Evolutionary conservation across 2,797 vertebrate species (phyloP).

Genomic region (Sebastes cheni): DNA sequence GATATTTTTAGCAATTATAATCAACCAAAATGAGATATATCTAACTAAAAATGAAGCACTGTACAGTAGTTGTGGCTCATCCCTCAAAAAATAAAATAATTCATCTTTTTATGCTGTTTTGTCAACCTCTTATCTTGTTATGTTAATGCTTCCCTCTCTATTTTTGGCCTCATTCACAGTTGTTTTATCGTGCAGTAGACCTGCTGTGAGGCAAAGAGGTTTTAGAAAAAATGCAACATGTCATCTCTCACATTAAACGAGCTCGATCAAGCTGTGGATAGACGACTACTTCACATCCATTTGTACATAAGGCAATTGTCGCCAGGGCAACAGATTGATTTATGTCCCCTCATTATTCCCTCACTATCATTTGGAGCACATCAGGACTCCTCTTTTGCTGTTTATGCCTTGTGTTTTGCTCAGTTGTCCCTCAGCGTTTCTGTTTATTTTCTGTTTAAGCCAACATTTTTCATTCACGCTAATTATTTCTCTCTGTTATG

Average conservation of each 20-base stretch:
- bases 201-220: conserved; percentile 86
- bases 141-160: background rate
- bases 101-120: background rate
- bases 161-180: conserved; percentile 20
- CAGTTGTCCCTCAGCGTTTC: background rate
- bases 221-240: conserved; percentile 81
- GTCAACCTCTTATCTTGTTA: background rate
- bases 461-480: conserved; percentile 2
- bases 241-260: conserved; percentile 80
- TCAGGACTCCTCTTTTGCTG: conserved; percentile 1
- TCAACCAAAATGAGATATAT: background rate
- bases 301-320: conserved; percentile 83
- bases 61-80: background rate
- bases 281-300: conserved; percentile 80
- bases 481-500: conserved; percentile 42
- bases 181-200: conserved; percentile 83
- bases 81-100: conserved; percentile 13
- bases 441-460: conserved; percentile 9
- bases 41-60: background rate
- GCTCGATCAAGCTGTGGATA: conserved; percentile 77
- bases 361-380: conserved; percentile 29
- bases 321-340: conserved; percentile 86
- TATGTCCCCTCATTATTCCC: conserved; percentile 47
- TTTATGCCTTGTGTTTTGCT: background rate
- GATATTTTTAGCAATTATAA: background rate